Evolutionary conservation across 1,140 invertebrate species (phyloP).

Genomic region (Lucilia sericata): DNA sequence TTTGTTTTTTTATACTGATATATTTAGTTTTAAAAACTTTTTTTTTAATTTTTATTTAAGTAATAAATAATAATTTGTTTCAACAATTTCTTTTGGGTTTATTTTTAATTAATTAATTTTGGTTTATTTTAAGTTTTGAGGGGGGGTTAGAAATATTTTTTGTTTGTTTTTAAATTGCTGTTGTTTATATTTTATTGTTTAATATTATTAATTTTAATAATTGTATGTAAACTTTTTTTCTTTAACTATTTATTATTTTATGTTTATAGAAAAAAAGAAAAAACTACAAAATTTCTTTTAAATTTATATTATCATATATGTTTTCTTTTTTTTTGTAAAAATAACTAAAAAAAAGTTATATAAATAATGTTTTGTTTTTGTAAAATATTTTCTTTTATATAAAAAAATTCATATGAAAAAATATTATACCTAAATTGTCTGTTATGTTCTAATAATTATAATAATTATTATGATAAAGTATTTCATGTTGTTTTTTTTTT

Average conservation of each 20-base stretch:
- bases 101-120: slow-evolving; percentile 19
- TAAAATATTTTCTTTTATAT: slow-evolving; percentile 19
- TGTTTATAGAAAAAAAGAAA: slow-evolving; percentile 33
- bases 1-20: neutral
- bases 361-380: slow-evolving; percentile 13
- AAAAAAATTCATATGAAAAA: slow-evolving; percentile 43
- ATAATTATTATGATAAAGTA: slow-evolving; percentile 32
- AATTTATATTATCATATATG: slow-evolving; percentile 16
- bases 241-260: slow-evolving; percentile 4
- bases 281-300: slow-evolving; percentile 28
- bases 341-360: slow-evolving; percentile 22
- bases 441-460: neutral
- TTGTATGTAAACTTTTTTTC: neutral
- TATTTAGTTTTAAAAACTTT: slow-evolving; percentile 1
- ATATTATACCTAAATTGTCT: slow-evolving; percentile 24
- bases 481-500: slow-evolving; percentile 28
- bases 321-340: slow-evolving; percentile 37
- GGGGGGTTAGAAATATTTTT: neutral
- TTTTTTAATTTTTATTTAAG: neutral
- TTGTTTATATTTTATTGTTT: neutral
- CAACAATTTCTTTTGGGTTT: no score
- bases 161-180: neutral
- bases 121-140: neutral
- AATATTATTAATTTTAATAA: neutral
- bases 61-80: neutral